phyloP scores from a whole-genome alignment of 2,888 invertebrate genomes.

The Platycnemis pennipes region DNA sequence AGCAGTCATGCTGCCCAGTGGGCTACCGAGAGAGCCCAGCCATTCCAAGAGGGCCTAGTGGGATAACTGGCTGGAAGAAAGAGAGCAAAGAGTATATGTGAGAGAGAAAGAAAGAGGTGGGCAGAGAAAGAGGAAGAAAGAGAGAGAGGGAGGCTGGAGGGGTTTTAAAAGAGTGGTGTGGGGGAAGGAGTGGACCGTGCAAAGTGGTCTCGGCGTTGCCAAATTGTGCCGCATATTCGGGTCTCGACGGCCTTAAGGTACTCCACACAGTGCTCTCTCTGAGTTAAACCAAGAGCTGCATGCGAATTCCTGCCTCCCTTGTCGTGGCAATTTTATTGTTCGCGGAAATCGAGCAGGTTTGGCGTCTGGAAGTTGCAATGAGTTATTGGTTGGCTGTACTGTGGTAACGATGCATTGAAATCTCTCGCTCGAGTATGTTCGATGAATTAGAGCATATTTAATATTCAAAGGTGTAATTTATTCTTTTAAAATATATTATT shows the following conservation, averaged over 20 bases:
- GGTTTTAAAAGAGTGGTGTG: not conserved
- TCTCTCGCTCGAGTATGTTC: not conserved
- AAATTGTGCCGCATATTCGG: slow-evolving; percentile 37
- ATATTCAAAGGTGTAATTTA: no score
- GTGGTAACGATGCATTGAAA: not conserved
- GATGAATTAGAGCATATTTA: not conserved
- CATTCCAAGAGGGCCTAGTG: not conserved
- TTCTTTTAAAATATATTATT: no score
- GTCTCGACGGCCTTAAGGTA: slow-evolving; percentile 16
- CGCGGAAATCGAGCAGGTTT: not conserved
- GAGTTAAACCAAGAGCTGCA: not conserved
- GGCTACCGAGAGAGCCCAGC: not conserved
- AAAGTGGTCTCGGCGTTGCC: slow-evolving; percentile 52
- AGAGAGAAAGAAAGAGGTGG: not conserved
- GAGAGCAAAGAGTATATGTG: not conserved
- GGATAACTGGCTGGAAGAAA: slow-evolving; percentile 23
- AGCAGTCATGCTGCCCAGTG: slow-evolving; percentile 32
- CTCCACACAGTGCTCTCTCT: not conserved
- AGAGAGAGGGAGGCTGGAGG: not conserved
- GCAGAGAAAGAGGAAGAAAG: not conserved
- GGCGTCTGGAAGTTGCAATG: not conserved
- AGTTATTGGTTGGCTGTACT: not conserved
- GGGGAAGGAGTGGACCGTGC: slow-evolving; percentile 19
- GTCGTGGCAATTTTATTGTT: not conserved
- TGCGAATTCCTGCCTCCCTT: not conserved